These are phyloP conservation scores for Pachycephus smyrnensis DNA, from an alignment of 2,888 invertebrate genomes.

Conservation along the genomic window DNA sequence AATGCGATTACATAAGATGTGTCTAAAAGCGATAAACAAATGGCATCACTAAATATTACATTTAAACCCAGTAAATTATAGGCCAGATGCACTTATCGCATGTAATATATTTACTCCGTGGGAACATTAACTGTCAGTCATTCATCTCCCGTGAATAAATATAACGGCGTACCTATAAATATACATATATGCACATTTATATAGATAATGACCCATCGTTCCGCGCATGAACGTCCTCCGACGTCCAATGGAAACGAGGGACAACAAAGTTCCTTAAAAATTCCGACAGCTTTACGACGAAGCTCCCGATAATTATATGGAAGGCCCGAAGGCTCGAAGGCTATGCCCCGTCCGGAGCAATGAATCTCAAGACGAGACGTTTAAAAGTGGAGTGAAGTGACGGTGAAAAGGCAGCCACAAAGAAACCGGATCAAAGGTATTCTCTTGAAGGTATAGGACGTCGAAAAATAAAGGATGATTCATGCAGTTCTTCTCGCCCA, in stretches of 20 bases:
- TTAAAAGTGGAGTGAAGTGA: not conserved
- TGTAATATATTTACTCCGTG: not conserved
- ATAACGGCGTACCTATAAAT: not conserved
- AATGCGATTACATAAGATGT: not conserved
- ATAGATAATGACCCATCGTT: not conserved
- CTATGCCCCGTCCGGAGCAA: not conserved
- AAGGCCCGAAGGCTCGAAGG: not conserved
- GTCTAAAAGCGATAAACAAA: not conserved
- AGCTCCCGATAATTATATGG: not conserved
- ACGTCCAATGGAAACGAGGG: not conserved
- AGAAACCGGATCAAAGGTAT: not conserved
- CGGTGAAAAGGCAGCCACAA: not conserved
- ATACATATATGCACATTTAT: not conserved
- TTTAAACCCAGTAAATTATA: conserved; percentile 17
- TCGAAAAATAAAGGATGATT: not conserved
- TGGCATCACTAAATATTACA: not conserved
- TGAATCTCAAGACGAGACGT: not conserved
- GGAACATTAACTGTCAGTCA: not conserved
- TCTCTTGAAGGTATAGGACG: not conserved
- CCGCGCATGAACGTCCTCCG: not conserved
- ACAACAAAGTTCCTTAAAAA: not conserved
- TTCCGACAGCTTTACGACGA: not conserved
- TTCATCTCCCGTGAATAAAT: not conserved
- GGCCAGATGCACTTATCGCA: conserved; percentile 6
- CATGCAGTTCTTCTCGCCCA: not conserved